Evolutionary conservation across 2,888 invertebrate species (phyloP).

Genomic region (Toxonevra muliebris): DNA sequence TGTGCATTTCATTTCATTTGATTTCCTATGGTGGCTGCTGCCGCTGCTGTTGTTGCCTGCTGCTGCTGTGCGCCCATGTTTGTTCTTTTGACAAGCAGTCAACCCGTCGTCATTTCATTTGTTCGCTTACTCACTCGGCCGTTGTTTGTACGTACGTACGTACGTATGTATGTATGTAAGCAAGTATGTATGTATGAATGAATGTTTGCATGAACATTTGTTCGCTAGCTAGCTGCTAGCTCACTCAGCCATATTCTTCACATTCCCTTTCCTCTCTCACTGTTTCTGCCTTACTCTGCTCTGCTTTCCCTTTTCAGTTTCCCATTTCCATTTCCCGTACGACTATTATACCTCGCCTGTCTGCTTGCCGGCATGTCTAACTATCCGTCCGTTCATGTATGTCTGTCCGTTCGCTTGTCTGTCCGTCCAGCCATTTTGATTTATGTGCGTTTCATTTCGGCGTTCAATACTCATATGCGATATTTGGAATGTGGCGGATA

Average conservation of each 20-base stretch:
- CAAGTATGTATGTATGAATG: background rate
- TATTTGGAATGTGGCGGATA: slow-evolving; percentile 54
- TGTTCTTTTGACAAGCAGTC: slow-evolving; percentile 64
- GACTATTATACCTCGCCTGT: slow-evolving; percentile 26
- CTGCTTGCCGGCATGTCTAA: slow-evolving; percentile 33
- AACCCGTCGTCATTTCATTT: slow-evolving; percentile 59
- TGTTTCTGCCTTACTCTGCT: slow-evolving; percentile 10
- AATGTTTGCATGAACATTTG: background rate
- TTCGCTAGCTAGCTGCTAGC: slow-evolving; percentile 17
- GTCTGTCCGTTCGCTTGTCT: slow-evolving; percentile 36
- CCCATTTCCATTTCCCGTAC: slow-evolving; percentile 56
- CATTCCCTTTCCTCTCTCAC: slow-evolving; percentile 35
- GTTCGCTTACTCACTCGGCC: slow-evolving; percentile 24
- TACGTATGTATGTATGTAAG: background rate
- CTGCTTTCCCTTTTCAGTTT: slow-evolving; percentile 18
- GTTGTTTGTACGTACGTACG: background rate
- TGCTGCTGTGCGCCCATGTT: slow-evolving; percentile 57
- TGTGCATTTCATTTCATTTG: slow-evolving; percentile 57
- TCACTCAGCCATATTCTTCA: slow-evolving; percentile 22
- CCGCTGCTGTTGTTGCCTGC: slow-evolving; percentile 9
- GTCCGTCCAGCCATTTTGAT: slow-evolving; percentile 65
- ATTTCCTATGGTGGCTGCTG: slow-evolving; percentile 47
- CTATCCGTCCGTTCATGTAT: slow-evolving; percentile 38
- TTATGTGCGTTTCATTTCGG: slow-evolving; percentile 63
- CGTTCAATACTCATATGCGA: slow-evolving; percentile 63